These are phyloP conservation scores for Electrona antarctica DNA, from an alignment of 2,113 vertebrate species.

Conservation along the genomic window DNA sequence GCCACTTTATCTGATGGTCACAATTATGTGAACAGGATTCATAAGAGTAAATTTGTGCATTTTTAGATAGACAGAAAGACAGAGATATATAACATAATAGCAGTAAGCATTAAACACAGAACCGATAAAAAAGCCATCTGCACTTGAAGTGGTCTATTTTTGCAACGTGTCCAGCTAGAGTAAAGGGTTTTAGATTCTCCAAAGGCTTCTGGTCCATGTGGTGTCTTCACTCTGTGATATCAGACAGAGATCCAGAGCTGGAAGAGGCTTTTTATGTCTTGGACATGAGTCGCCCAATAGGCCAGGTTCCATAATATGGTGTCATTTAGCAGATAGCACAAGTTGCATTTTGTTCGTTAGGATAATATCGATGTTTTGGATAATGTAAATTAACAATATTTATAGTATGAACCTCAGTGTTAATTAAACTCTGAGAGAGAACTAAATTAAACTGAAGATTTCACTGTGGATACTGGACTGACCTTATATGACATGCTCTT, in stretches of 20 bases:
- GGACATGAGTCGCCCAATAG: constrained; percentile 36
- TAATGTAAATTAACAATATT: too few species aligned
- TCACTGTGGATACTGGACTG: background rate
- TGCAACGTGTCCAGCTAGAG: constrained; percentile 48
- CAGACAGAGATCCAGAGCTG: constrained; percentile 42
- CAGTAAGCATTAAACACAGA: too few species aligned
- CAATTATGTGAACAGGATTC: constrained; percentile 40
- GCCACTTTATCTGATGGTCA: constrained; percentile 40
- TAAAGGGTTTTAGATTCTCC: constrained; percentile 48
- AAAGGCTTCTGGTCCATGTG: constrained; percentile 28
- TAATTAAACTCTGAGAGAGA: too few species aligned
- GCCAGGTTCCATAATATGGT: too few species aligned
- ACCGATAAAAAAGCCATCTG: too few species aligned
- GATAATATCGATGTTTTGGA: too few species aligned
- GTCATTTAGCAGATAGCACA: too few species aligned
- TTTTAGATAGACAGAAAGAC: constrained; percentile 9
- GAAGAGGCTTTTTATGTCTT: constrained; percentile 51
- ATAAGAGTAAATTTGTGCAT: constrained; percentile 33
- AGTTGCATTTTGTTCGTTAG: too few species aligned
- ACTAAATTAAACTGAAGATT: too few species aligned
- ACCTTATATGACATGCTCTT: constrained; percentile 28
- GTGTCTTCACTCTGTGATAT: constrained; percentile 43
- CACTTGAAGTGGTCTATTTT: constrained; percentile 23
- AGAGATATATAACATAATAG: too few species aligned
- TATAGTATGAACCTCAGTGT: too few species aligned